These are phyloP conservation scores for Lasiurus cinereus DNA, from an alignment of 2,113 vertebrate genomes.

Conservation along the genomic window DNA sequence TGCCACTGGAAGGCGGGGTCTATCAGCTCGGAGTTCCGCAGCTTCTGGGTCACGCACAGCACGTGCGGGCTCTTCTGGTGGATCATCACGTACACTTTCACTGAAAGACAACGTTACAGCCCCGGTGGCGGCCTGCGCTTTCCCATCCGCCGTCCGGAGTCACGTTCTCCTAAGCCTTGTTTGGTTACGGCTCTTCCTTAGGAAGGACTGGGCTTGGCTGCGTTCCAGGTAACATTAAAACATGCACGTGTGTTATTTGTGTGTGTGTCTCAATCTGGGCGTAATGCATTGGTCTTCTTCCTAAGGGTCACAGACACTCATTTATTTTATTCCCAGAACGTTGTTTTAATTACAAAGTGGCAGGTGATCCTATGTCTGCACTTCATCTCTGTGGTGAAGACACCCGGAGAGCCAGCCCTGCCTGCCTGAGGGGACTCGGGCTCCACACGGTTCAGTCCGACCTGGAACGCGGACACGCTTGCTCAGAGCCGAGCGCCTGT, in stretches of 20 bases:
- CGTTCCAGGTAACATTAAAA: not conserved
- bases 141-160: not conserved
- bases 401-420: not conserved
- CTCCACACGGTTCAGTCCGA: no score
- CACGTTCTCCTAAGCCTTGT: not conserved
- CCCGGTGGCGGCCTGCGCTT: constrained; percentile 26
- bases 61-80: constrained; percentile 83
- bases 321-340: constrained; percentile 18
- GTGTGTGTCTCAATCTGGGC: not conserved
- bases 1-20: constrained; percentile 86
- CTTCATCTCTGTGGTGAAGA: not conserved
- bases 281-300: not conserved
- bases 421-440: no score
- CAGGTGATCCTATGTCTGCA: not conserved
- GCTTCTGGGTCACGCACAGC: constrained; percentile 80
- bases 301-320: not conserved
- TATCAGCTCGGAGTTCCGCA: constrained; percentile 82
- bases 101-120: constrained; percentile 78
- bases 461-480: no score
- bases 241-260: not conserved
- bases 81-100: constrained; percentile 85
- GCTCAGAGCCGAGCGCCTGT: no score
- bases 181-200: not conserved
- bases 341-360: not conserved
- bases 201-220: not conserved